Percentiles rank a stretch among this genome's conserved stretches.
phyloP scores from a whole-genome alignment of 2,797 vertebrate genomes.

The Galaxias olidus region DNA sequence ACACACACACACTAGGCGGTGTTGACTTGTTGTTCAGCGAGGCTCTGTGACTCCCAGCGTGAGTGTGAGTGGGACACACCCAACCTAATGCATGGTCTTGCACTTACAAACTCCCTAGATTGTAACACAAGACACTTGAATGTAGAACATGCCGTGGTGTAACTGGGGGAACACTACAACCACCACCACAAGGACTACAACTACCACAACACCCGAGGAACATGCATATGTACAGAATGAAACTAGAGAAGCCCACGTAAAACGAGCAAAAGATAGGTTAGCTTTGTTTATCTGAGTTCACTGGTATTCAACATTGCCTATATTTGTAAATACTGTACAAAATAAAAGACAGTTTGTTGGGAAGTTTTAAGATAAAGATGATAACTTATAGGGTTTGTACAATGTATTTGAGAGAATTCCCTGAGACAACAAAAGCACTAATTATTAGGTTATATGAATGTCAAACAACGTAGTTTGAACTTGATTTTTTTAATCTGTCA shows the following conservation, averaged over 20 bases:
- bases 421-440: constrained; percentile 75
- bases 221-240: constrained; percentile 44
- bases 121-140: constrained; percentile 96
- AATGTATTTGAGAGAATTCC: constrained; percentile 69
- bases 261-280: constrained; percentile 56
- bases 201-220: constrained; percentile 19
- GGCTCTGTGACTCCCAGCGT: constrained; percentile 45
- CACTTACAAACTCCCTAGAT: constrained; percentile 83
- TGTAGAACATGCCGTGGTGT: constrained; percentile 84
- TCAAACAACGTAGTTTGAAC: constrained; percentile 72
- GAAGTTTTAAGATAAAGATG: constrained; percentile 65
- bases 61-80: constrained; percentile 35
- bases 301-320: constrained; percentile 70
- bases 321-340: constrained; percentile 74
- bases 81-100: constrained; percentile 70
- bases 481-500: constrained; percentile 65
- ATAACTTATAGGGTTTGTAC: constrained; percentile 75
- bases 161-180: constrained; percentile 59
- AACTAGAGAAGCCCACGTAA: constrained; percentile 50
- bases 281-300: constrained; percentile 64
- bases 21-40: constrained; percentile 39
- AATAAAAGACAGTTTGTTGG: constrained; percentile 60
- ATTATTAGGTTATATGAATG: constrained; percentile 76
- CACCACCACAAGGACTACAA: constrained; percentile 34
- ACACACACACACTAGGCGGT: constrained; percentile 9